Evolutionary conservation across 2,888 invertebrate species (phyloP).

Genomic region (Drosophila parthenogenetica): DNA sequence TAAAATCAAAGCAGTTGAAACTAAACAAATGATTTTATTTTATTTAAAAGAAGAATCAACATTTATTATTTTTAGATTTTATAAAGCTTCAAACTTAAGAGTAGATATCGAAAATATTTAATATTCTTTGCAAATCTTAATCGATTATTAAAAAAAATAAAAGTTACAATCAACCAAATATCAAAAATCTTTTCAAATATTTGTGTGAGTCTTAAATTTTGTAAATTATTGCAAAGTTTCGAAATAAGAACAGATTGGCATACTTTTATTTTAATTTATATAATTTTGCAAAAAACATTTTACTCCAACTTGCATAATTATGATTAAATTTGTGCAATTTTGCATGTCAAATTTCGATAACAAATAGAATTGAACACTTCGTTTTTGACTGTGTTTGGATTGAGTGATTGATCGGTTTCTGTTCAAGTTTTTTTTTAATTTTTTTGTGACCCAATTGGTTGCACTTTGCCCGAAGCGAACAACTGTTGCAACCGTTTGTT

Average conservation of each 20-base stretch:
- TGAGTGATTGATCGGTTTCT: constrained; percentile 33
- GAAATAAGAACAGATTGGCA: background rate
- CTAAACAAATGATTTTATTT: too few relatives aligned
- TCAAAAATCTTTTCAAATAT: too few relatives aligned
- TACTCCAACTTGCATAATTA: background rate
- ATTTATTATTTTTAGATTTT: too few relatives aligned
- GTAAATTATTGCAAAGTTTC: too few relatives aligned
- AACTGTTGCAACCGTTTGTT: constrained; percentile 24
- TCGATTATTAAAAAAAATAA: too few relatives aligned
- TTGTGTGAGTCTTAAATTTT: too few relatives aligned
- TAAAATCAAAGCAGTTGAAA: background rate
- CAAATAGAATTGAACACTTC: background rate
- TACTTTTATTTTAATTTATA: background rate
- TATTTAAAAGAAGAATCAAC: too few relatives aligned
- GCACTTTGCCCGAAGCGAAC: constrained; percentile 8
- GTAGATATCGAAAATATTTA: too few relatives aligned
- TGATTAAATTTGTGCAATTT: background rate
- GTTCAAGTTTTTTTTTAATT: background rate
- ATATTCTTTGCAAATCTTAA: too few relatives aligned
- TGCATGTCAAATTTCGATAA: background rate
- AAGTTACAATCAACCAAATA: too few relatives aligned
- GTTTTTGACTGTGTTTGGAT: constrained; percentile 30
- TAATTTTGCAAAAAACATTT: background rate
- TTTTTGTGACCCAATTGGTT: constrained; percentile 54
- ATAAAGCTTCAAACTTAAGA: too few relatives aligned